A percentile compares a stretch with the other conserved stretches of the same genome.
These are phyloP conservation scores for human DNA, from an alignment of 2,113 vertebrate species.

Conservation along the genomic window DNA sequence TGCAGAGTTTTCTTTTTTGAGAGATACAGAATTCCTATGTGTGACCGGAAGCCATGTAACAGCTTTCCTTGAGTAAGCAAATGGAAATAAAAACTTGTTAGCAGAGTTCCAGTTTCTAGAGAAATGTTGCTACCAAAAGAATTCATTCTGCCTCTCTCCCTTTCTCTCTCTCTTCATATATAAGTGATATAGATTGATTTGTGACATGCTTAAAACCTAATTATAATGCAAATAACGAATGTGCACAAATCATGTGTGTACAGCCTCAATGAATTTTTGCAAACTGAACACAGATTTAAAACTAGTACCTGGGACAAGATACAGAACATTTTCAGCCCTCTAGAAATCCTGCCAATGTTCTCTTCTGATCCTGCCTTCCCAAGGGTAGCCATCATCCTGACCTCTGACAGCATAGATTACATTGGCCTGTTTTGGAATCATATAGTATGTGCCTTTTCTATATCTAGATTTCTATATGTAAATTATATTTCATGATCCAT, in stretches of 20 bases:
- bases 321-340: background rate
- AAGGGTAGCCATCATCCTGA: background rate
- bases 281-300: background rate
- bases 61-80: slow-evolving; percentile 23
- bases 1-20: slow-evolving; percentile 5
- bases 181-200: background rate
- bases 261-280: background rate
- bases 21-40: background rate
- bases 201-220: background rate
- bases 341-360: background rate
- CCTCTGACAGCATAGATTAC: background rate
- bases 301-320: background rate
- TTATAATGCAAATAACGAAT: background rate
- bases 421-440: background rate
- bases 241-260: background rate
- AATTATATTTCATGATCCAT: slow-evolving; percentile 5
- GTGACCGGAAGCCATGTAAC: background rate
- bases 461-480: background rate
- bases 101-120: background rate
- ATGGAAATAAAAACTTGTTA: slow-evolving; percentile 21
- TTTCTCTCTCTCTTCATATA: background rate
- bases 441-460: background rate
- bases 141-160: background rate
- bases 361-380: background rate
- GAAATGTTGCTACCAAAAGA: slow-evolving; percentile 34